Conservation (phyloP, 2,888 invertebrate genomes). For the Pammene fasciana region DNA sequence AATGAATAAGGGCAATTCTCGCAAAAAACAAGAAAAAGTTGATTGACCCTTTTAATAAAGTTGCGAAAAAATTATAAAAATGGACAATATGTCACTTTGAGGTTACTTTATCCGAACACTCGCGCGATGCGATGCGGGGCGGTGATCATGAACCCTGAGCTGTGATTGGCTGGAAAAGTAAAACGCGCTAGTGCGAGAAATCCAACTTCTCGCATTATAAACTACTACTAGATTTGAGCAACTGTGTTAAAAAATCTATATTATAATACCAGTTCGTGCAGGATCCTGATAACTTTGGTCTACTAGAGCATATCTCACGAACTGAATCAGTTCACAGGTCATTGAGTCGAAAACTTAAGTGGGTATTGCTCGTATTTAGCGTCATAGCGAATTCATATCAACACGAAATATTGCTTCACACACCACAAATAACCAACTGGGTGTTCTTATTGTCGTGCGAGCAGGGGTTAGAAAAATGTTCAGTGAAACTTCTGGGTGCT, state of each 20-base stretch:
- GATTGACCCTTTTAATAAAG: too few species aligned
- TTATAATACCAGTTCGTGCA: conserved; percentile 50
- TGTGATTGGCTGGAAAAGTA: too few species aligned
- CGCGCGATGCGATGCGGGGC: too few species aligned
- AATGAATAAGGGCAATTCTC: too few species aligned
- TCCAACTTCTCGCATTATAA: too few species aligned
- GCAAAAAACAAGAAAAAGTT: too few species aligned
- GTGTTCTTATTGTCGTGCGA: conserved; percentile 2
- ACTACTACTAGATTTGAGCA: too few species aligned
- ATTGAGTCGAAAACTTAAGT: conserved; percentile 52
- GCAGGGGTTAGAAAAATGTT: background rate
- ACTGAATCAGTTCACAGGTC: conserved; percentile 58
- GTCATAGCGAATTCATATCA: conserved; percentile 43
- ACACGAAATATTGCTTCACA: conserved; percentile 41
- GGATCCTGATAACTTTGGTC: conserved; percentile 53
- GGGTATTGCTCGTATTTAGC: conserved; percentile 49
- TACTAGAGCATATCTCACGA: conserved; percentile 61
- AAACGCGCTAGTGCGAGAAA: conserved; percentile 25
- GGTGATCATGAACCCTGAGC: too few species aligned
- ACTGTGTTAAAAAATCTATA: too few species aligned
- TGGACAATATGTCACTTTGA: too few species aligned
- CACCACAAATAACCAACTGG: conserved; percentile 37
- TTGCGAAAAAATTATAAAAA: too few species aligned
- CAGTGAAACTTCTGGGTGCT: background rate
- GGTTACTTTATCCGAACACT: too few species aligned